These are phyloP conservation scores for Ibycter americanus DNA, from an alignment of 2,797 vertebrate genomes.

Conservation along the genomic window DNA sequence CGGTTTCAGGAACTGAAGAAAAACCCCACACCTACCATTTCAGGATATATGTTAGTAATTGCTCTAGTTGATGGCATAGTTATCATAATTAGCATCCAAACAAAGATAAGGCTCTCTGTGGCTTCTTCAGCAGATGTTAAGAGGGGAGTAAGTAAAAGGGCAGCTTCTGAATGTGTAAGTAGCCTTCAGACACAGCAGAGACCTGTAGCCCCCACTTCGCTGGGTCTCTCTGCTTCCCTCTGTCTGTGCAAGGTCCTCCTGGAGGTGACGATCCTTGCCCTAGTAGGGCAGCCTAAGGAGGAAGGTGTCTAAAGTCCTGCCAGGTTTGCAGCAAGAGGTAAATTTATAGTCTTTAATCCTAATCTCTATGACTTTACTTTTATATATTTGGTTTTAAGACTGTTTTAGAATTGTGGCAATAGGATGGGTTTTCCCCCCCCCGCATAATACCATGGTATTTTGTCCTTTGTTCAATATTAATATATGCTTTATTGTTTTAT, in stretches of 20 bases:
- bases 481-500: conserved; percentile 30
- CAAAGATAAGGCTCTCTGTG: neutral
- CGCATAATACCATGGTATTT: neutral
- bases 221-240: neutral
- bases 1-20: neutral
- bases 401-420: neutral
- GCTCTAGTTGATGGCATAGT: neutral
- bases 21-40: fast-evolving
- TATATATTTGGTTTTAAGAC: neutral
- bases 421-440: neutral
- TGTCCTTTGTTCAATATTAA: neutral
- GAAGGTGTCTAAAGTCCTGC: neutral
- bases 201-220: neutral
- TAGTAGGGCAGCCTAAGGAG: neutral
- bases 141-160: neutral
- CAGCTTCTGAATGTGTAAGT: neutral
- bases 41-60: neutral
- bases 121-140: neutral
- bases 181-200: neutral
- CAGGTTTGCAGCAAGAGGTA: neutral
- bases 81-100: neutral
- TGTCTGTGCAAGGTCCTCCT: fast-evolving
- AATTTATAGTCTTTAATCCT: neutral
- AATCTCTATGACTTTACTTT: neutral
- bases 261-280: neutral